Base-by-base conservation (phyloP, 2,888 invertebrate genomes). In the Seladonia tumulorum region DNA sequence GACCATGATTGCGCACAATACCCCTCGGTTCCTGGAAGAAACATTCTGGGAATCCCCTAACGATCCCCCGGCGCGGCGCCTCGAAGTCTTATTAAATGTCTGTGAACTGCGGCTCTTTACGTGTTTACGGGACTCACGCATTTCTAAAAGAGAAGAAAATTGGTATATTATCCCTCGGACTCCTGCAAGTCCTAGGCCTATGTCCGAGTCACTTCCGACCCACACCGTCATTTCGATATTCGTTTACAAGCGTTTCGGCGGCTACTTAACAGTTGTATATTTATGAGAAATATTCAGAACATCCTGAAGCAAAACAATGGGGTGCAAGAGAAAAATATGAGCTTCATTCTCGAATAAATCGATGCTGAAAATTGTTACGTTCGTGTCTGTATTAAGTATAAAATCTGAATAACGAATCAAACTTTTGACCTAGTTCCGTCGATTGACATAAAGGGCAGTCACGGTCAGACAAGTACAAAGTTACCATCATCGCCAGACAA, bases 231-330 rank as follows among this genome's bases (percentile, higher is more conserved):
- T 35, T 35, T 68, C 72, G 49, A n/a, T n/a, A 76, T 66, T 29
- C 75, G 68, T 29, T 76, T 72, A 66, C 82, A 63, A 60, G 66
- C 39, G 78, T 70, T 35, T 35, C 3, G 35, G 35, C 53, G 68
- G 71, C 70, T 42, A 47, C 86, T 77, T 66, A 81, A 81, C 78
- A 53, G 76, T 39, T 72, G 78, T 75, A 73, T 80, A 82, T 88
- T 83, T 88, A 82, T 88, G 47, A 29, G 66, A 83, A 90, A 90
- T 70, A 81, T 81, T 76, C 88, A 60, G 14, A 25, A 14, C 25
- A 60, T 25, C 25, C 5, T 14, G 60, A 25, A 25, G 25, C 60
- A 60, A 25, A 5, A 25, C 5, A n/a, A 25, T 14, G n/a, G n/a
- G 5, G 4, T 60, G 5, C 60, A 5, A 5, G 14, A 16, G n/a